A percentile compares a stretch with the other conserved stretches of the same genome.
Evolutionary conservation across 2,888 invertebrate genomes (phyloP).

Genomic region (Entomobrya proxima): DNA sequence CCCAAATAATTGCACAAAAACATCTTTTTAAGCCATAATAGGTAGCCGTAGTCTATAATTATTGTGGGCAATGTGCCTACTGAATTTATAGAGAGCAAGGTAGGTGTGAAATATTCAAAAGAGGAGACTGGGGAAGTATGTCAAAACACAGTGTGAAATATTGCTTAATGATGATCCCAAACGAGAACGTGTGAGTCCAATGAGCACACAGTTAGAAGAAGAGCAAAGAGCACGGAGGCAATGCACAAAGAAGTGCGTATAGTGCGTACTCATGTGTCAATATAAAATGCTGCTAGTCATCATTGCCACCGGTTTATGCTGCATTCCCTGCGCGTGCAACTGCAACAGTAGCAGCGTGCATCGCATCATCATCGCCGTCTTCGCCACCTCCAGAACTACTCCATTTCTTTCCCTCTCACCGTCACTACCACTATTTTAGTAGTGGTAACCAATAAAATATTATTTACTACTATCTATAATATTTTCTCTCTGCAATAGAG

Average conservation of each 20-base stretch:
- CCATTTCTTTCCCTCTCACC: too few species aligned
- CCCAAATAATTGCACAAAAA: too few species aligned
- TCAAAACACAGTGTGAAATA: constrained; percentile 75
- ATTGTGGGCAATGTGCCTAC: not conserved
- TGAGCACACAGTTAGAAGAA: constrained; percentile 8
- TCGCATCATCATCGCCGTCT: not conserved
- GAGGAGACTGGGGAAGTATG: constrained; percentile 62
- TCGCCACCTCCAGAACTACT: not conserved
- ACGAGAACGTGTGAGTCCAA: constrained; percentile 47
- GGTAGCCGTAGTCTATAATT: too few species aligned
- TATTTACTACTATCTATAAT: constrained; percentile 34
- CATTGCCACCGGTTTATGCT: constrained; percentile 14
- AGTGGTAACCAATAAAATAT: not conserved
- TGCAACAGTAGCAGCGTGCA: not conserved
- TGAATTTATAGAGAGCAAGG: not conserved
- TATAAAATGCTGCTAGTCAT: constrained; percentile 25
- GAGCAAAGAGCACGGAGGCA: not conserved
- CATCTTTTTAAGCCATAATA: too few species aligned
- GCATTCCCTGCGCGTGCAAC: not conserved
- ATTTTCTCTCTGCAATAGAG: constrained; percentile 11
- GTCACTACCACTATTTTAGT: not conserved
- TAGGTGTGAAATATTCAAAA: not conserved
- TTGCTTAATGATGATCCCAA: constrained; percentile 74
- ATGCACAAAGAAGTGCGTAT: not conserved
- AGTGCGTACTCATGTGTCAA: constrained; percentile 23